Conservation (phyloP, 2,797 vertebrate genomes). For the Enteromius thamalakanensis region DNA sequence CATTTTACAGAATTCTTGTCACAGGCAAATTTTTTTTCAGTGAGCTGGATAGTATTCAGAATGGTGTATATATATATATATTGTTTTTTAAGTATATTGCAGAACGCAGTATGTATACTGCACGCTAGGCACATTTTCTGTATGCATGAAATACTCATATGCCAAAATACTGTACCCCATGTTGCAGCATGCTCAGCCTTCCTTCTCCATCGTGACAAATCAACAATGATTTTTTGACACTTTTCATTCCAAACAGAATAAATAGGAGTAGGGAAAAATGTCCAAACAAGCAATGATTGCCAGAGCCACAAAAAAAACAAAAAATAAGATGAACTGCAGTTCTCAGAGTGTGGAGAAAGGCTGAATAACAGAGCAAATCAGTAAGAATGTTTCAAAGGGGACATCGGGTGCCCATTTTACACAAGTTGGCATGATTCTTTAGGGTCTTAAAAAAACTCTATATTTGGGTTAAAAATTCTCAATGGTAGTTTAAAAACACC, state of each 20-base stretch:
- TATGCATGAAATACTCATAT: background rate
- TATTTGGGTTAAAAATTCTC: too few relatives aligned
- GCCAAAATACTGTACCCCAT: background rate
- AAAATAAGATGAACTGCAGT: background rate
- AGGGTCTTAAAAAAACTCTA: too few relatives aligned
- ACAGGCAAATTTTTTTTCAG: background rate
- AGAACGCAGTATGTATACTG: background rate
- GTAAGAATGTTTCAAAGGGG: background rate
- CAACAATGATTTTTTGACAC: conserved; percentile 1
- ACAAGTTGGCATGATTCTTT: too few relatives aligned
- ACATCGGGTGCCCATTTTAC: too few relatives aligned
- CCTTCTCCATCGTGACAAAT: background rate
- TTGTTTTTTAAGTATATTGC: background rate
- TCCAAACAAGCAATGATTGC: conserved; percentile 18
- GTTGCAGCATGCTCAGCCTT: background rate
- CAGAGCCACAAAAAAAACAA: background rate
- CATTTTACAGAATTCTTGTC: background rate
- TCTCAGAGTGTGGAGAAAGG: background rate
- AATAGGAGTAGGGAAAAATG: background rate
- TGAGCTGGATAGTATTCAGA: background rate
- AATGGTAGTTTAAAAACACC: too few relatives aligned
- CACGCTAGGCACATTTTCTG: conserved; percentile 21
- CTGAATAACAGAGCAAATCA: background rate
- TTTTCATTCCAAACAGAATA: conserved; percentile 25
- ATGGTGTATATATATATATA: background rate